Evolutionary conservation across 2,113 vertebrate species (phyloP).

Genomic region (Clarias gariepinus): DNA sequence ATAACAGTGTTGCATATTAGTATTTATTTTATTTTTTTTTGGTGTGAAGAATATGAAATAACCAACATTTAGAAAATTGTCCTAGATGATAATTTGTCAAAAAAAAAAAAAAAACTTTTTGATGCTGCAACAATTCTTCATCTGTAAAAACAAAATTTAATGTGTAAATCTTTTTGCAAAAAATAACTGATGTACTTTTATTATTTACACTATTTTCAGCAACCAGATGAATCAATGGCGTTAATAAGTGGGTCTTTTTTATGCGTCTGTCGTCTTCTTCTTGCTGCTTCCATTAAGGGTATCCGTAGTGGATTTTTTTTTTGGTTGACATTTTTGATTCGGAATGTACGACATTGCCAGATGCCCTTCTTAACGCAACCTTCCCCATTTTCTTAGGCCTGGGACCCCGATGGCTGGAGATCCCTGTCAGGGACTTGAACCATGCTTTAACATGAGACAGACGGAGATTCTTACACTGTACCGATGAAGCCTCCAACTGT

Average conservation of each 20-base stretch:
- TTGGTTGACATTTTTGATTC: too few species aligned
- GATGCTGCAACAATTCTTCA: not conserved
- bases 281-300: too few species aligned
- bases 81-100: not conserved
- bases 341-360: too few species aligned
- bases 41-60: not conserved
- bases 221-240: not conserved
- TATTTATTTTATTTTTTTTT: too few species aligned
- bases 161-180: not conserved
- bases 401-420: too few species aligned
- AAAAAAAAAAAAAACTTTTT: not conserved
- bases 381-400: too few species aligned
- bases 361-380: too few species aligned
- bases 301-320: too few species aligned
- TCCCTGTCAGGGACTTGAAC: too few species aligned
- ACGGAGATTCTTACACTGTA: too few species aligned
- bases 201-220: not conserved
- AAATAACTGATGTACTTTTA: not conserved
- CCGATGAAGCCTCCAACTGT: not conserved
- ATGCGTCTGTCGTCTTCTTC: too few species aligned
- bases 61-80: not conserved
- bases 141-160: not conserved
- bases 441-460: too few species aligned
- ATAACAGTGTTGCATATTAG: not conserved
- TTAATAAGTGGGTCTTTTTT: not conserved